Base-by-base conservation (phyloP, 2,888 invertebrate species). In the Coecobrya sp. region DNA sequence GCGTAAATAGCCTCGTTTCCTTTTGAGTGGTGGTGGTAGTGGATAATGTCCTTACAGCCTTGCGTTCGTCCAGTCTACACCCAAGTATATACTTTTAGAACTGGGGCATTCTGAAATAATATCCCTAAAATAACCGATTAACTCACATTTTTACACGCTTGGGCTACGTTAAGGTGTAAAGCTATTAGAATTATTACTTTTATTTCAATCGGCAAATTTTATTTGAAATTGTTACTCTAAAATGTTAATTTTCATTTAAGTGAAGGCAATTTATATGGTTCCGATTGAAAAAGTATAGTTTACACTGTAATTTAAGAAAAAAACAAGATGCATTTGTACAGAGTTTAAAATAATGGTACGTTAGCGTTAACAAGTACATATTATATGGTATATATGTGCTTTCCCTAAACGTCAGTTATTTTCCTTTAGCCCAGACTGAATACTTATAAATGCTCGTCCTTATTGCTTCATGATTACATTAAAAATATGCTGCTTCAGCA, bases 401-500 rank as follows among this genome's bases (percentile, higher is more conserved):
- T n/a, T 16, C n/a, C 55, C 19, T 55, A 55, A 16, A n/a, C 70
- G 16, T 42, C n/a, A 10, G 3, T 36, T 70, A n/a, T 42, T 42
- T 25, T 42, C 42, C 70, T 70, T 70, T 0, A n/a, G n/a, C 52
- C 52, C 86, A 11, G 70, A 86, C 86, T 85, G 45, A 11, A 10
- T 45, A 19, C 84, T 65, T 22, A 84, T 70, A 42, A 42, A 70
- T 70, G 70, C 70, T 70, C 36, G 11, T 70, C 42, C 42, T 70
- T 70, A 62, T 85, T 70, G 42, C 52, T 30, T 55, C 85, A 86
- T 86, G 70, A 86, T 86, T 86, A 70, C 70, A 86, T 86, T 86
- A 52, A 52, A 86, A 36, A 22, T 36, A 73, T 36, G 36, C 36
- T 36, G 30, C 27, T 68, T 22, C 30, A 5, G 68, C 62, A 25